phyloP scores from a whole-genome alignment of 2,113 vertebrate genomes.

The Columba janthina region DNA sequence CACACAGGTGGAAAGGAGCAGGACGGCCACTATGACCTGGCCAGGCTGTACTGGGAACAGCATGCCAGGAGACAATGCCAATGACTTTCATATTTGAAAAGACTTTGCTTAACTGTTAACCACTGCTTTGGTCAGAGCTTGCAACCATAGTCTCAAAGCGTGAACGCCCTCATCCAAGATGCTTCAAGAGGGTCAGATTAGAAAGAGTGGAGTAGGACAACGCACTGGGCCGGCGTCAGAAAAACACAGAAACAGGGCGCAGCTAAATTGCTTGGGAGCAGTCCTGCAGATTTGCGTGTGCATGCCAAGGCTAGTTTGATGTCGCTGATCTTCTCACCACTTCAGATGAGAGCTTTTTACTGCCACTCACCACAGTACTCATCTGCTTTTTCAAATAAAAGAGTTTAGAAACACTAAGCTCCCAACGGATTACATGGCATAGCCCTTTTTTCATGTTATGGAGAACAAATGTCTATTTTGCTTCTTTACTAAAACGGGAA shows the following conservation, averaged over 20 bases:
- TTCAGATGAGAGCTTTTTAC: neutral
- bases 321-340: neutral
- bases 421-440: neutral
- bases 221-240: fast-evolving
- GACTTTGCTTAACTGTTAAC: neutral
- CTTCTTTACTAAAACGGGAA: neutral
- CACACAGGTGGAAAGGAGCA: neutral
- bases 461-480: neutral
- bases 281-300: too few species aligned
- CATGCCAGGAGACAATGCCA: fast-evolving
- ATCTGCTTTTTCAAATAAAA: neutral
- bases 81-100: neutral
- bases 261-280: neutral
- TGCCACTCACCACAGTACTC: neutral
- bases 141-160: neutral
- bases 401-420: neutral
- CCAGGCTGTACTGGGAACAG: neutral
- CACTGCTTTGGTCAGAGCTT: neutral
- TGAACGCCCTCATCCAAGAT: neutral
- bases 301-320: fast-evolving
- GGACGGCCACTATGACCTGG: neutral
- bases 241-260: neutral
- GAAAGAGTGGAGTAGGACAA: neutral
- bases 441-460: neutral
- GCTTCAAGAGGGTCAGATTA: neutral